A percentile compares a stretch with the other conserved stretches of the same genome.
phyloP scores from a whole-genome alignment of 2,888 invertebrate genomes.

The Drosophila atripex region DNA sequence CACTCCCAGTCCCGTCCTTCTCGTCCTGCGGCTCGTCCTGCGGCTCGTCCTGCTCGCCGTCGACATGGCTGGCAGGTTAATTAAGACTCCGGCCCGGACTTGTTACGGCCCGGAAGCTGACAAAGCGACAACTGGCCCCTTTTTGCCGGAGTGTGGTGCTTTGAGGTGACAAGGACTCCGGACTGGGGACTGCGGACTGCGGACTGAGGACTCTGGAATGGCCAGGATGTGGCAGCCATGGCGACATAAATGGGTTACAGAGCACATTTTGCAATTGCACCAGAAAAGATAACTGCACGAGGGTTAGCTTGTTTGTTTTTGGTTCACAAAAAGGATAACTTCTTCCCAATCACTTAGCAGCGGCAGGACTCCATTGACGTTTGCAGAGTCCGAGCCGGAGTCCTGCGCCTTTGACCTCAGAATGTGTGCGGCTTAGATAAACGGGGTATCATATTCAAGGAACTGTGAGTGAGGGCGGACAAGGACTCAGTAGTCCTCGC shows the following conservation, averaged over 20 bases:
- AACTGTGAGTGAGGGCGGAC: background rate
- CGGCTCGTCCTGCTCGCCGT: too few species aligned
- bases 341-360: conserved; percentile 18
- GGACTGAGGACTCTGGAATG: too few species aligned
- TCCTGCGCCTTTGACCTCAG: background rate
- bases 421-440: background rate
- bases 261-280: background rate
- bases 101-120: conserved; percentile 14
- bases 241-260: background rate
- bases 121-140: conserved; percentile 2
- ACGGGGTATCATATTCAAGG: background rate
- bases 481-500: too few species aligned
- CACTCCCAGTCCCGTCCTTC: background rate
- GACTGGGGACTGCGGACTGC: background rate
- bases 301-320: too few species aligned
- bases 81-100: conserved; percentile 15
- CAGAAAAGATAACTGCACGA: too few species aligned
- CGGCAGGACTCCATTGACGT: conserved; percentile 11
- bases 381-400: background rate
- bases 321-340: too few species aligned
- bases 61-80: conserved; percentile 20
- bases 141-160: background rate
- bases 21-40: background rate
- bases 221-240: too few species aligned
- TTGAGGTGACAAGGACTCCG: background rate